Evolutionary conservation across 2,797 vertebrate species (phyloP).

Genomic region (Emys orbicularis): DNA sequence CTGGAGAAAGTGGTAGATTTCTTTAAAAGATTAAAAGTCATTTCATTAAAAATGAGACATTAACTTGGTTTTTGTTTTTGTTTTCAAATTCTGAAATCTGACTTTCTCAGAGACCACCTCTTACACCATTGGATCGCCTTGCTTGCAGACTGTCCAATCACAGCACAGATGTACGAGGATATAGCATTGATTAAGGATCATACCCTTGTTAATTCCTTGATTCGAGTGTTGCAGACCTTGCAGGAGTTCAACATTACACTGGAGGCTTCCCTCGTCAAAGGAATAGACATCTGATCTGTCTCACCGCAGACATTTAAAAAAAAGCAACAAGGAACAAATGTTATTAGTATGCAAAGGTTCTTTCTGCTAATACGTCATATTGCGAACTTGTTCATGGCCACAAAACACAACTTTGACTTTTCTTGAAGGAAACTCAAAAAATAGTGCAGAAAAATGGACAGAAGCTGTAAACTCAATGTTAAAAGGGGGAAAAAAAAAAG

Average conservation of each 20-base stretch:
- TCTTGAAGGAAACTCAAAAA: constrained; percentile 70
- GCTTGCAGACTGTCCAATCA: constrained; percentile 97
- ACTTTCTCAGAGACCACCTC: constrained; percentile 91
- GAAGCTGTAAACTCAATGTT: constrained; percentile 82
- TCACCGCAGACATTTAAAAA: constrained; percentile 28
- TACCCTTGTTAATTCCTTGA: constrained; percentile 96
- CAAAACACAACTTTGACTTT: constrained; percentile 64
- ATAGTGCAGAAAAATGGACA: constrained; percentile 75
- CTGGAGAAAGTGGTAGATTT: not conserved
- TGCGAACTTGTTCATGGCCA: constrained; percentile 60
- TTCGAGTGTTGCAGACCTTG: constrained; percentile 97
- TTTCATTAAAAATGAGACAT: not conserved
- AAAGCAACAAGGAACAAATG: constrained; percentile 68
- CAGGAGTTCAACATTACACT: constrained; percentile 99
- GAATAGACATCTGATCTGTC: constrained; percentile 86
- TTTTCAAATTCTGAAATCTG: constrained; percentile 21
- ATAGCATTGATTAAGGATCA: constrained; percentile 95
- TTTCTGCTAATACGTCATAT: constrained; percentile 73
- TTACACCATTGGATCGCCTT: constrained; percentile 98
- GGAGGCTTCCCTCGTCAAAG: constrained; percentile 97
- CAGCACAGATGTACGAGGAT: constrained; percentile 99
- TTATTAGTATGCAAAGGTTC: constrained; percentile 71
- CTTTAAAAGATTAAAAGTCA: not conserved
- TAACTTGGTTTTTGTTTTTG: constrained; percentile 63
- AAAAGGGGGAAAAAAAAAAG: constrained; percentile 78